Base-by-base conservation (phyloP, 2,888 invertebrate genomes). In the Acrobasis suavella region DNA sequence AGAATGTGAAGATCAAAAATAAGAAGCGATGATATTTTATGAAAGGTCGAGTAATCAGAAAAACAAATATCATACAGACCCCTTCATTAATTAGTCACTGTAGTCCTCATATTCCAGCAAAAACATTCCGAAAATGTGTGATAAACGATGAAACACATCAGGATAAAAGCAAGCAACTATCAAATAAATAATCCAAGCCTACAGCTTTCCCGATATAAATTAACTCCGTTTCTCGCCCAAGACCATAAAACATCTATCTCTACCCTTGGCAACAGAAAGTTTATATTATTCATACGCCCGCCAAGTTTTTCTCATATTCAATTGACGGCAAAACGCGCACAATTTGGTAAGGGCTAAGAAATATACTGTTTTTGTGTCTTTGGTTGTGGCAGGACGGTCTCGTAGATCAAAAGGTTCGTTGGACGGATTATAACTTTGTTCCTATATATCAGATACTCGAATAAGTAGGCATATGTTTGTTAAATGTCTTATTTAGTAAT, bases 351-450 rank as follows among this genome's bases (percentile, higher is more conserved):
- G 66, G 64, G 49, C 58, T 56, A 62, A 49, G 60, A 55, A 62
- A 66, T 68, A 67, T 65, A 67, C 67, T 50, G 64, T 63, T 70
- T 67, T 66, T 66, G 60, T 65, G 63, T 39, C 12, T 16, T 38
- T 49, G 32, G 5, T 7, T 7, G 22, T 22, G 16, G 37, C 17
- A 52, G 12, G 42, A 17, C 55, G 49, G 54, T 46, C 49, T 16
- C 61, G 1, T 62, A 49, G 49, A 49, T 54, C 46, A 60, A 60
- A 50, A 49, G 61, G 32, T 58, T 56, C 56, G 63, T 55, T 22
- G 37, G 56, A 42, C 16, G 37, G 56, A 56, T 56, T 56, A 56
- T 46, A 56, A 42, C 56, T 56, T 56, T 56, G n/a, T 12, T n/a
- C 1, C 46, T 14, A 14, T 46, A 22, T 22, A 22, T 22, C 22